Evolutionary conservation across 2,888 invertebrate species (phyloP), one percentile per base, ranked within the genome.

Genomic region (Trichopoda pennipes): DNA sequence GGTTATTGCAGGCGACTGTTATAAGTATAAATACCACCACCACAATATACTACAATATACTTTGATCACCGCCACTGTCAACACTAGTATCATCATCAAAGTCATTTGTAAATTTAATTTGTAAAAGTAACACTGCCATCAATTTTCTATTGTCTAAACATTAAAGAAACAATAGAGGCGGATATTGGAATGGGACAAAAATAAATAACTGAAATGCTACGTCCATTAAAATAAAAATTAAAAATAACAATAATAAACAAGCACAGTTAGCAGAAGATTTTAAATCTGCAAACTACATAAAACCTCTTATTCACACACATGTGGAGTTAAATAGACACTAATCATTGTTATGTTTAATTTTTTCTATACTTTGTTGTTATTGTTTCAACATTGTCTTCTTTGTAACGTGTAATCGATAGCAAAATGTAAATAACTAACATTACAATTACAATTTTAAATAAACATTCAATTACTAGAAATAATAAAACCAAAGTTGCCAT

Each of bases 401-500:
- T 47, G 38, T 47, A 35, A 42, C 14, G 19, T 66, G 42, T 75
- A 75, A 75, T 58, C 75, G 66, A 75, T 75, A 75, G 56, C 38
- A 16, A 75, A 66, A 58, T 58, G 64, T 75, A 49, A 66, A 74
- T 47, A 47, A 14, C 6, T 51, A 42, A 19, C 23, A 72, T 42
- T 42, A 51, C 49, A 51, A 55, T 35, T 66, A 60, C 42, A 21
- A 58, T 66, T 68, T 68, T 68, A 3, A 68, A 53, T 17, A 69
- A 60, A 68, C 47, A 53, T 56, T 55, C 1, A 38, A 7, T 38
- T 38, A 12, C 12, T 38, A 2, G 12, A 38, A 38, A 12, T 38
- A 38, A 12, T 38, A 38, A 38, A 38, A 38, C 38, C 38, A 38
- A 38, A 1, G 38, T 38, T 38, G 38, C 38, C 38, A 12, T 38